Percentiles rank a stretch among this genome's conserved stretches.
phyloP scores from a whole-genome alignment of 1,140 invertebrate genomes.

The Hyphantria cunea region DNA sequence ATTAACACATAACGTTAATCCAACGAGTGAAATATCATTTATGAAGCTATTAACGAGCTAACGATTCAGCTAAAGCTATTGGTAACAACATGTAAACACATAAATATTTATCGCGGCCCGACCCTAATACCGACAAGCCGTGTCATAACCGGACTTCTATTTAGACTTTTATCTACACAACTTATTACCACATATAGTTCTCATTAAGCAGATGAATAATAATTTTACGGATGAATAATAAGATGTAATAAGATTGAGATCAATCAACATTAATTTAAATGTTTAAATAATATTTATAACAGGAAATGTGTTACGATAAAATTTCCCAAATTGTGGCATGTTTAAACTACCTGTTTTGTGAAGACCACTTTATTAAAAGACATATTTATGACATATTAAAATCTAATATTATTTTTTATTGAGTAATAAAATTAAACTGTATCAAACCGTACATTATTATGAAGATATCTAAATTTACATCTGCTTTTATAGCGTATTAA shows the following conservation, averaged over 20 bases:
- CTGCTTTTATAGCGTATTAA: not conserved
- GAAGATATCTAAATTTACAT: not conserved
- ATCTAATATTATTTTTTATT: conserved; percentile 5
- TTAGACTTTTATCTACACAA: conserved; percentile 36
- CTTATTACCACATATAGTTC: conserved; percentile 10
- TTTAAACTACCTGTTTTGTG: not conserved
- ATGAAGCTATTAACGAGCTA: conserved; percentile 21
- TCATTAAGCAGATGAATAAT: not conserved
- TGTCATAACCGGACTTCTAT: conserved; percentile 31
- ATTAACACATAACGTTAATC: conserved; percentile 19
- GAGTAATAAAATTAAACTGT: conserved; percentile 3
- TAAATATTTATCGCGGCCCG: conserved; percentile 24
- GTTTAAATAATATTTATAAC: not conserved
- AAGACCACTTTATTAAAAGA: not conserved
- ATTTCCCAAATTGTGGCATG: not conserved
- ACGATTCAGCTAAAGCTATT: conserved; percentile 8
- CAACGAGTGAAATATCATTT: conserved; percentile 22
- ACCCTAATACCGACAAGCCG: conserved; percentile 15
- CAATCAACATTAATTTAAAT: not conserved
- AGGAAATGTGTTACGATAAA: not conserved
- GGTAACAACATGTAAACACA: conserved; percentile 29
- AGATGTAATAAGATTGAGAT: not conserved
- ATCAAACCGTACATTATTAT: not conserved
- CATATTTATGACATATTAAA: conserved; percentile 1
- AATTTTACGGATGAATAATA: conserved; percentile 1